A percentile compares a stretch with the other conserved stretches of the same genome.
These are phyloP conservation scores for Eumeta japonica DNA, from an alignment of 1,140 invertebrate genomes.

Conservation along the genomic window DNA sequence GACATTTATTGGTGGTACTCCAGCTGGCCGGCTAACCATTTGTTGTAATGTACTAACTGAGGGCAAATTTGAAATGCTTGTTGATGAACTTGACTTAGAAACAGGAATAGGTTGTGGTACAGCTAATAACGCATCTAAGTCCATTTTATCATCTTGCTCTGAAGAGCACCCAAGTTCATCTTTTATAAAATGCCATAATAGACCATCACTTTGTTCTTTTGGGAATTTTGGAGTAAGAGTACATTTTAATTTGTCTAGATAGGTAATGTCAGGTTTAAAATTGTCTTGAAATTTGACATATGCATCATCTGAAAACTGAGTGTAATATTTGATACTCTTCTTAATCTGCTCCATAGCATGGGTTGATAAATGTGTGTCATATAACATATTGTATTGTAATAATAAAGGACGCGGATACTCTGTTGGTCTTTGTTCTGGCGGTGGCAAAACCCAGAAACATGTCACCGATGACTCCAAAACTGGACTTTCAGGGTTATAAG, in stretches of 20 bases:
- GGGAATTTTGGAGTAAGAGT: conserved; percentile 67
- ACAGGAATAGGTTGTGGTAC: conserved; percentile 57
- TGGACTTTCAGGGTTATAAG: conserved; percentile 78
- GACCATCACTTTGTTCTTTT: conserved; percentile 63
- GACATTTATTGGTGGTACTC: conserved; percentile 49
- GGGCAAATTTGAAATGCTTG: conserved; percentile 46
- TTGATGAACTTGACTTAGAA: conserved; percentile 38
- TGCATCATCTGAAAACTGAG: conserved; percentile 68
- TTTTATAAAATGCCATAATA: conserved; percentile 64
- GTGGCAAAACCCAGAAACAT: conserved; percentile 92
- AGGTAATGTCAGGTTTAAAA: conserved; percentile 72
- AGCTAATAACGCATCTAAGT: conserved; percentile 53
- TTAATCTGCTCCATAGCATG: conserved; percentile 85
- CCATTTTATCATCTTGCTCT: conserved; percentile 58
- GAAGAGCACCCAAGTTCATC: conserved; percentile 58
- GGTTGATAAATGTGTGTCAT: conserved; percentile 79
- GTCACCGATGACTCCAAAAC: conserved; percentile 79
- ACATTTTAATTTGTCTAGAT: conserved; percentile 76
- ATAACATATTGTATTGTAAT: conserved; percentile 79
- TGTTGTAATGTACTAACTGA: conserved; percentile 53
- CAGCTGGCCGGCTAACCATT: conserved; percentile 51
- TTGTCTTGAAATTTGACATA: conserved; percentile 75
- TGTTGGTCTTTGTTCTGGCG: conserved; percentile 83
- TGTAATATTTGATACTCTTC: conserved; percentile 81
- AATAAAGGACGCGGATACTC: conserved; percentile 90